These are phyloP conservation scores for Tenrec ecaudatus DNA, from an alignment of 2,113 vertebrate genomes.

Conservation along the genomic window DNA sequence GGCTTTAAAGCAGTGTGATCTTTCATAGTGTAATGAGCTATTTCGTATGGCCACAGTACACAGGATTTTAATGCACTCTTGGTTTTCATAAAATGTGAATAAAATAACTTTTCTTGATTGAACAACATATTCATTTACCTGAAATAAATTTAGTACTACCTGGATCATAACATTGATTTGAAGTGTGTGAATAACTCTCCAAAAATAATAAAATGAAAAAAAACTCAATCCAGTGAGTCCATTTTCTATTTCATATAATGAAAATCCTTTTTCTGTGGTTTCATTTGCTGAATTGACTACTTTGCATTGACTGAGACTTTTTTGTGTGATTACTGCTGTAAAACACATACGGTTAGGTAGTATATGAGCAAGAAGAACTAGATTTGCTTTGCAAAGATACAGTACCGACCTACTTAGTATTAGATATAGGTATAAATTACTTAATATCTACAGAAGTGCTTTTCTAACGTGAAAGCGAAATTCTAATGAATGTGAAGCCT, in stretches of 20 bases:
- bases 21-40: not conserved
- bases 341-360: not conserved
- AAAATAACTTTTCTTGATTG: conserved; percentile 21
- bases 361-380: not conserved
- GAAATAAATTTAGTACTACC: not conserved
- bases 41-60: not conserved
- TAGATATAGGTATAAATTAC: not conserved
- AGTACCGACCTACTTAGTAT: not conserved
- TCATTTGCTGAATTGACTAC: not conserved
- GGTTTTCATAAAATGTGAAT: conserved; percentile 12
- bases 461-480: not conserved
- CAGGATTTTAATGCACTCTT: not conserved
- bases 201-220: not conserved
- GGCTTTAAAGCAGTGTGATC: conserved; percentile 10
- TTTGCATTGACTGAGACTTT: not conserved
- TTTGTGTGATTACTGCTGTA: not conserved
- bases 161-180: conserved; percentile 26
- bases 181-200: not conserved
- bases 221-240: not conserved
- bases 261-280: not conserved
- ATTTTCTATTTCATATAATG: not conserved
- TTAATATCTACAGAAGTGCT: not conserved
- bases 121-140: conserved; percentile 21
- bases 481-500: not conserved
- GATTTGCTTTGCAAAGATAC: conserved; percentile 30